Evolutionary conservation across 2,888 invertebrate genomes (phyloP).

Genomic region (Exocentrus adspersus): DNA sequence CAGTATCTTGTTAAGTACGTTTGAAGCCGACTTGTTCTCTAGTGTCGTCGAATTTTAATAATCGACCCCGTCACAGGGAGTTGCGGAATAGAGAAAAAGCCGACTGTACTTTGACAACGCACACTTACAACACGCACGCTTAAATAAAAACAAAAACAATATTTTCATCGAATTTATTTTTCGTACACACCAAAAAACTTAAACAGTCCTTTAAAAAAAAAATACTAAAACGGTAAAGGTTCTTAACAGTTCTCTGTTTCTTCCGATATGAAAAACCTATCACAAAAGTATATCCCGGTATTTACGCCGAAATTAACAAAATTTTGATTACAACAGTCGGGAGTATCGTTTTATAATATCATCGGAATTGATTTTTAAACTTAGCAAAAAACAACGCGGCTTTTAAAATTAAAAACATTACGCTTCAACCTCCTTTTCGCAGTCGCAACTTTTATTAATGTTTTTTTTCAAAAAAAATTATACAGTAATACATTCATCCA

Average conservation of each 20-base stretch:
- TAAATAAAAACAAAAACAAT: slow-evolving; percentile 46
- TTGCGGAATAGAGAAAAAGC: slow-evolving; percentile 26
- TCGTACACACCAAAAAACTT: slow-evolving; percentile 48
- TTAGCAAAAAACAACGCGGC: neutral
- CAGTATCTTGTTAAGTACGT: slow-evolving; percentile 37
- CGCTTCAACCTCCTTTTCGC: neutral
- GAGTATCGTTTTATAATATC: slow-evolving; percentile 10
- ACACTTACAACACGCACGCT: slow-evolving; percentile 25
- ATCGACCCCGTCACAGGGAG: too few relatives aligned
- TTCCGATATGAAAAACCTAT: slow-evolving; percentile 36
- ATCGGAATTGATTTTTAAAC: too few relatives aligned
- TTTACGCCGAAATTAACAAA: slow-evolving; percentile 10
- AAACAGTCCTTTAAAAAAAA: slow-evolving; percentile 47
- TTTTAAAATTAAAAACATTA: neutral
- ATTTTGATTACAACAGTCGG: slow-evolving; percentile 4
- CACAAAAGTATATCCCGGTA: slow-evolving; percentile 34
- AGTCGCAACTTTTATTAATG: too few relatives aligned
- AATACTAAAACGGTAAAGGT: slow-evolving; percentile 42
- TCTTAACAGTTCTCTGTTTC: slow-evolving; percentile 12
- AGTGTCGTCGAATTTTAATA: too few relatives aligned
- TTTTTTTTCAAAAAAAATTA: slow-evolving; percentile 31
- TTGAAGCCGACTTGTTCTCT: too few relatives aligned
- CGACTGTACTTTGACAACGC: neutral
- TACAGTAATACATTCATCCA: slow-evolving; percentile 39
- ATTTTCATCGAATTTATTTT: slow-evolving; percentile 48